Base-by-base conservation (phyloP, 2,113 vertebrate genomes). In the Coturnix japonica region DNA sequence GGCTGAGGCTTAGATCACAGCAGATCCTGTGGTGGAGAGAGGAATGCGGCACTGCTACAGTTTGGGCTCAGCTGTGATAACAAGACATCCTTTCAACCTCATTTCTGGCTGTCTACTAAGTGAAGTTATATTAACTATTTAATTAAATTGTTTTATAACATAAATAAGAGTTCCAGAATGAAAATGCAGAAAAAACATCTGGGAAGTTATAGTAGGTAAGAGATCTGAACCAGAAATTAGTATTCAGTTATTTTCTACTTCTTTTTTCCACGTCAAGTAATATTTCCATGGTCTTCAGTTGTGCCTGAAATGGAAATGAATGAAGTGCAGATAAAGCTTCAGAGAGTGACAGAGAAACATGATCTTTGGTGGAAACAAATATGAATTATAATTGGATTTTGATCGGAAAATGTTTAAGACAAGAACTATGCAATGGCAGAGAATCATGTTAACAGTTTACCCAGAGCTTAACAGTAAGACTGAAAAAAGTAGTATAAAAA, bases 41-140 rank as follows among this genome's bases (percentile, higher is more conserved):
- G 25, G 35, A 72, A 67, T 1, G 0, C 31, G 14, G 4, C 8
- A 39, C 4, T 59, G 22, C 31, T 31, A 44, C 43, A 2, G 11
- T 53, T 30, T n/a, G 9, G 22, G 54, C 60, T 84, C 49, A 3
- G 0, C 41, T 19, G 41, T 53, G 28, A n/a, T 8, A 76, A 37
- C 12, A 77, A 17, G 47, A 13, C 19, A 33, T 54, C n/a, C 30
- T 57, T 57, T 81, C 47, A 67, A 26, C 9, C 30, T 49, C 23
- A 4, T 21, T 33, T 16, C 31, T 44, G 7, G 6, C 19, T 59
- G 49, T 26, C n/a, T 59, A 72, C 51, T 72, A 49, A 81, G 7
- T 11, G 56, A 30, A 26, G 37, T 77, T 60, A 77, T 30, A 13
- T 43, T 63, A 85, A 57, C 9, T 53, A 21, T 64, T 80, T 65